These are phyloP conservation scores for Tinamus major DNA, from an alignment of 2,797 vertebrate species.

Conservation along the genomic window DNA sequence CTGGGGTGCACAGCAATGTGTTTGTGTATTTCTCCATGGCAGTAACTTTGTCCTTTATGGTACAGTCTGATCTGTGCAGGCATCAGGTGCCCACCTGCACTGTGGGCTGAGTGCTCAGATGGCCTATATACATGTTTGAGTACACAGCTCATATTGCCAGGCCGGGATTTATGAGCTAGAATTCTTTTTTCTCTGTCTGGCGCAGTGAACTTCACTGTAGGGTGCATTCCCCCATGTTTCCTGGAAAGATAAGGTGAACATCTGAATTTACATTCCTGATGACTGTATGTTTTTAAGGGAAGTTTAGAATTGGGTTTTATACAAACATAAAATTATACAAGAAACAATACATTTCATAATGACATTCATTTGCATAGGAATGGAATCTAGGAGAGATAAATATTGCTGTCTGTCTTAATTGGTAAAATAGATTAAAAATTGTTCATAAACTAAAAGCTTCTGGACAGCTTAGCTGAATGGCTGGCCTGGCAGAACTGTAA, in stretches of 20 bases:
- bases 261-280: background rate
- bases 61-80: background rate
- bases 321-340: background rate
- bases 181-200: background rate
- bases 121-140: background rate
- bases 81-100: background rate
- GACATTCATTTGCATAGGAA: background rate
- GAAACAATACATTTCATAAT: background rate
- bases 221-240: background rate
- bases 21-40: background rate
- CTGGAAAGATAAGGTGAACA: background rate
- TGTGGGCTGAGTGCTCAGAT: background rate
- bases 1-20: background rate
- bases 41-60: background rate
- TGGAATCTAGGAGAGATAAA: background rate
- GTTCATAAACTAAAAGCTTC: background rate
- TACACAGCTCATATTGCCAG: background rate
- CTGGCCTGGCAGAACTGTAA: background rate
- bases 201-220: background rate
- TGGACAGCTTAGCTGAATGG: background rate
- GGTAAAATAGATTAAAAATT: background rate
- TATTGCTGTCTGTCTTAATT: background rate
- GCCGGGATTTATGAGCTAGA: conserved; percentile 1
- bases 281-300: background rate
- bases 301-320: background rate